Conservation (phyloP, 2,797 vertebrate genomes). For the Atherinosoma microstoma region DNA sequence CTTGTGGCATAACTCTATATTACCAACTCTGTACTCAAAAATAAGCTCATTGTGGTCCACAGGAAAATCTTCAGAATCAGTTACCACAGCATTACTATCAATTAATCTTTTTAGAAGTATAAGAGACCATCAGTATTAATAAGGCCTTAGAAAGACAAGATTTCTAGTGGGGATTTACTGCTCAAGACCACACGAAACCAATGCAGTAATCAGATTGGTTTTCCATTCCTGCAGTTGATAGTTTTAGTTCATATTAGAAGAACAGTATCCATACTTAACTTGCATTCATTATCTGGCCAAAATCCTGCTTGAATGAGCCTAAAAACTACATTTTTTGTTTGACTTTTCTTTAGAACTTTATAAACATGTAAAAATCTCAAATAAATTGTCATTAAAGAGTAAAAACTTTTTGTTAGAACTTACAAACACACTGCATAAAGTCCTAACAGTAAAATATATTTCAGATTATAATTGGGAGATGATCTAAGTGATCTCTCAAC, state of each 20-base stretch:
- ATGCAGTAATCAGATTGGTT: slow-evolving; percentile 6
- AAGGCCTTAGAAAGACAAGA: slow-evolving; percentile 11
- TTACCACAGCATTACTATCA: slow-evolving; percentile 17
- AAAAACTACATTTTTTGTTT: slow-evolving; percentile 25
- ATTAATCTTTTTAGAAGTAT: background rate
- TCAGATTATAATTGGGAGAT: slow-evolving; percentile 26
- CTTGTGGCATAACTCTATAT: slow-evolving; percentile 25
- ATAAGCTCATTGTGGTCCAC: slow-evolving; percentile 13
- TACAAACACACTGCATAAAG: slow-evolving; percentile 23
- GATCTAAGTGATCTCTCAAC: slow-evolving; percentile 34
- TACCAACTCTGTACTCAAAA: slow-evolving; percentile 11
- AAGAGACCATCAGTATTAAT: slow-evolving; percentile 24
- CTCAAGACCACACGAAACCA: slow-evolving; percentile 59
- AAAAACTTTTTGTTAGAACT: slow-evolving; percentile 40
- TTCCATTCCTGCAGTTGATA: slow-evolving; percentile 1
- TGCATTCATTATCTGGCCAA: background rate
- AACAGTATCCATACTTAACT: slow-evolving; percentile 3
- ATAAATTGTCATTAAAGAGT: background rate
- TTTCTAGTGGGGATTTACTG: slow-evolving; percentile 22
- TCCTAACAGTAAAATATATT: slow-evolving; percentile 49
- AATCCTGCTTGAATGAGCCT: slow-evolving; percentile 9
- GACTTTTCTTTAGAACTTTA: background rate
- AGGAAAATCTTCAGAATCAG: slow-evolving; percentile 1
- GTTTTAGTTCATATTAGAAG: background rate
- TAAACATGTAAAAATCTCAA: slow-evolving; percentile 11